Evolutionary conservation across 2,113 vertebrate genomes (phyloP).

Genomic region (Carollia perspicillata): DNA sequence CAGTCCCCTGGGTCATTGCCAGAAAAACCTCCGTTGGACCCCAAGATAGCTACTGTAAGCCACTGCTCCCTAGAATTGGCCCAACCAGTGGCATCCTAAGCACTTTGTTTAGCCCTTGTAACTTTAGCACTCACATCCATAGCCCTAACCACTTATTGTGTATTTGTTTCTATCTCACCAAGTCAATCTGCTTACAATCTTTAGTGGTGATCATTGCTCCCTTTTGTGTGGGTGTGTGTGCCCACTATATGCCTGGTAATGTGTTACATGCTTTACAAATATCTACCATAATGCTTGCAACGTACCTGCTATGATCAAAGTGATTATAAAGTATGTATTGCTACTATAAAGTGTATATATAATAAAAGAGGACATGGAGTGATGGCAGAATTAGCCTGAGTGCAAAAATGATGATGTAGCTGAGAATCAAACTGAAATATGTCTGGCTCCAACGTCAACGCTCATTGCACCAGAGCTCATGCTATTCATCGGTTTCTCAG

Average conservation of each 20-base stretch:
- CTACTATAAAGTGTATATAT: no score
- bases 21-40: background rate
- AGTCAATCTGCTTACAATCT: background rate
- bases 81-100: background rate
- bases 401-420: background rate
- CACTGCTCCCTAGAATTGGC: background rate
- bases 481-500: background rate
- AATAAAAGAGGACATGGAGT: background rate
- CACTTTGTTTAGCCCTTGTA: background rate
- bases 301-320: background rate
- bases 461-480: background rate
- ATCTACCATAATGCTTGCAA: background rate
- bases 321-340: background rate
- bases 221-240: background rate
- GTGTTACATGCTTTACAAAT: background rate
- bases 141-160: background rate
- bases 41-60: background rate
- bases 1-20: background rate
- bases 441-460: background rate
- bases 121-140: background rate
- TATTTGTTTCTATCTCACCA: background rate
- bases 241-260: background rate
- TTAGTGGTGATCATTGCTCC: background rate
- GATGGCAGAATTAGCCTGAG: background rate
- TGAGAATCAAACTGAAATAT: background rate